Conservation (phyloP, 1,140 invertebrate genomes). For the Tigriopus japonicus region DNA sequence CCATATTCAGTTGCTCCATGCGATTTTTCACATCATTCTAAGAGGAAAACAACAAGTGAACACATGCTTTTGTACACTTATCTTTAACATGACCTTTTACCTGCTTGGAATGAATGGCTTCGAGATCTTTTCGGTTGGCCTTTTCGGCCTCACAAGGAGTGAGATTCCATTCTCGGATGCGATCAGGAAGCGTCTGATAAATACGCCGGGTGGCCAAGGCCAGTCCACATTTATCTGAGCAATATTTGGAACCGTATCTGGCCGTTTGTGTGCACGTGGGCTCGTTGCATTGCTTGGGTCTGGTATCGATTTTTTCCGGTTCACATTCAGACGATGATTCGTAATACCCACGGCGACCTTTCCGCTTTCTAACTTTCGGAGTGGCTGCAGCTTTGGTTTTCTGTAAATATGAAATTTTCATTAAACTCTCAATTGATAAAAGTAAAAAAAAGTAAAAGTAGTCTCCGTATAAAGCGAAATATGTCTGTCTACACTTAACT, state of each 20-base stretch:
- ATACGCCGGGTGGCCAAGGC: slow-evolving; percentile 43
- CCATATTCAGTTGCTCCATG: slow-evolving; percentile 15
- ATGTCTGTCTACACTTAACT: too few species aligned
- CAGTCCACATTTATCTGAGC: slow-evolving; percentile 78
- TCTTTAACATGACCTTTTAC: too few species aligned
- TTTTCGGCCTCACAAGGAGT: slow-evolving; percentile 70
- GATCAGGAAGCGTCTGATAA: slow-evolving; percentile 54
- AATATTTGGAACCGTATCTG: slow-evolving; percentile 74
- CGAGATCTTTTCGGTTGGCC: slow-evolving; percentile 57
- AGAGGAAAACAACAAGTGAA: too few species aligned
- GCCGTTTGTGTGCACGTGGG: slow-evolving; percentile 50
- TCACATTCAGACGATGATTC: too few species aligned
- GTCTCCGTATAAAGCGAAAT: too few species aligned
- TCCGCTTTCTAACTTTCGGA: neutral
- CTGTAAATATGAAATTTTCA: too few species aligned
- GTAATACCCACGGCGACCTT: neutral
- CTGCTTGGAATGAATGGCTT: slow-evolving; percentile 58
- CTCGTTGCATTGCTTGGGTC: neutral
- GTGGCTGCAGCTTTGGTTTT: neutral
- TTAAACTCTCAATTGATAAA: too few species aligned
- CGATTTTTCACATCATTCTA: slow-evolving; percentile 9
- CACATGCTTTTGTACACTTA: too few species aligned
- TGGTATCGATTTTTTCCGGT: too few species aligned
- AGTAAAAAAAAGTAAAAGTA: too few species aligned
- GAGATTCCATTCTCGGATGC: slow-evolving; percentile 87